phyloP scores from a whole-genome alignment of 2,797 vertebrate species.

The Takifugu rubripes region DNA sequence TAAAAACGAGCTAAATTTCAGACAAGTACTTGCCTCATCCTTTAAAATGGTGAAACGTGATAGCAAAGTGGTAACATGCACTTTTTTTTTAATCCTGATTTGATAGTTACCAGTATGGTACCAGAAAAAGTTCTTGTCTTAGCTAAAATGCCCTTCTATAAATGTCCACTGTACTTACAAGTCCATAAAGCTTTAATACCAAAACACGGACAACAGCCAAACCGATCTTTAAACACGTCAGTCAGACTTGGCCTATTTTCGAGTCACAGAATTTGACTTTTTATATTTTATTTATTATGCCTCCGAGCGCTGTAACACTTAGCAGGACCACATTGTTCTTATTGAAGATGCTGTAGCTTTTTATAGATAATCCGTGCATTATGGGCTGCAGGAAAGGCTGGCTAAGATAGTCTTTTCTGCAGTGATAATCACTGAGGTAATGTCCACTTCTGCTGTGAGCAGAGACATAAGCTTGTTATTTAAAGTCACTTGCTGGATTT shows the following conservation, averaged over 20 bases:
- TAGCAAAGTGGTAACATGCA: too few species aligned
- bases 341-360: slow-evolving; percentile 49
- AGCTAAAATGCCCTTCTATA: not conserved
- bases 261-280: slow-evolving; percentile 27
- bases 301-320: slow-evolving; percentile 28
- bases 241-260: slow-evolving; percentile 68
- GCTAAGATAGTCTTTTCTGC: slow-evolving; percentile 29
- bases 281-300: slow-evolving; percentile 18
- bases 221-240: slow-evolving; percentile 54
- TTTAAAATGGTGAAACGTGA: too few species aligned
- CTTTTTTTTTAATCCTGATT: too few species aligned
- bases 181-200: slow-evolving; percentile 32
- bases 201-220: slow-evolving; percentile 43
- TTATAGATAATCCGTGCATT: slow-evolving; percentile 57
- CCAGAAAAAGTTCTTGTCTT: not conserved
- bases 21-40: too few species aligned
- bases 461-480: slow-evolving; percentile 69
- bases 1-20: too few species aligned
- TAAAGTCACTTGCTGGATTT: slow-evolving; percentile 63
- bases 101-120: not conserved
- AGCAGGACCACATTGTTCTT: slow-evolving; percentile 34
- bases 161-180: slow-evolving; percentile 2
- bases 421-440: slow-evolving; percentile 37
- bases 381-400: slow-evolving; percentile 36
- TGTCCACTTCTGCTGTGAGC: slow-evolving; percentile 57